A percentile compares a stretch with the other conserved stretches of the same genome.
These are phyloP conservation scores for Sinonovacula constricta DNA, from an alignment of 1,140 invertebrate genomes.

Conservation along the genomic window DNA sequence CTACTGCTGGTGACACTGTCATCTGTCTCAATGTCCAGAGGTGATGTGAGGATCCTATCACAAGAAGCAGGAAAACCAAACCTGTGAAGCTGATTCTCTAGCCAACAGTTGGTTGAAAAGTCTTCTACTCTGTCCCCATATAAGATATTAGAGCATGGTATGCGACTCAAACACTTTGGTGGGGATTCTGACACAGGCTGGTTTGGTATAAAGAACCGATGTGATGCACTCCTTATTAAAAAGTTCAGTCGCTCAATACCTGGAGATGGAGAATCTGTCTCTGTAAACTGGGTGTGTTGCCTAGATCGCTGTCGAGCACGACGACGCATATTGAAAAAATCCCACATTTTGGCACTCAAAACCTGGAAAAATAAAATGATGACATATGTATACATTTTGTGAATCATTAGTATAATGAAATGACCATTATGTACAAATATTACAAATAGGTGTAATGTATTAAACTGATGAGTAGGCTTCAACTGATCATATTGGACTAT, in stretches of 20 bases:
- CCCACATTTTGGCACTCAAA: conserved; percentile 18
- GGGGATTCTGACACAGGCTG: conserved; percentile 24
- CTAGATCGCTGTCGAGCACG: neutral
- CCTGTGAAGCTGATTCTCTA: conserved; percentile 37
- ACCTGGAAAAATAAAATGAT: neutral
- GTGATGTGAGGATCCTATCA: neutral
- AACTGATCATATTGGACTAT: too few relatives aligned
- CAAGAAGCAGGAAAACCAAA: conserved; percentile 20
- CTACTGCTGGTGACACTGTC: conserved; percentile 33
- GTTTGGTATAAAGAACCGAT: conserved; percentile 28
- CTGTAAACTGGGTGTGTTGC: too few relatives aligned
- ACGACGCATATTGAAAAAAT: conserved; percentile 30
- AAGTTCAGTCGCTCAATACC: too few relatives aligned
- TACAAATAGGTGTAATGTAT: too few relatives aligned
- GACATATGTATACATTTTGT: too few relatives aligned
- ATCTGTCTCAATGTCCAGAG: neutral
- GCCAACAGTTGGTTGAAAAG: conserved; percentile 43
- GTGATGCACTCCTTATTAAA: neutral
- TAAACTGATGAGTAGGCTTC: too few relatives aligned
- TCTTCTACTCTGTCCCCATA: conserved; percentile 45
- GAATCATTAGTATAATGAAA: too few relatives aligned
- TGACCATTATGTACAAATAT: too few relatives aligned
- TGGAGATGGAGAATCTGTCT: too few relatives aligned
- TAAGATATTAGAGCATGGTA: conserved; percentile 40
- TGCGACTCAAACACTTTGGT: conserved; percentile 37